phyloP scores from a whole-genome alignment of 2,888 invertebrate species.

The Lysandra coridon region DNA sequence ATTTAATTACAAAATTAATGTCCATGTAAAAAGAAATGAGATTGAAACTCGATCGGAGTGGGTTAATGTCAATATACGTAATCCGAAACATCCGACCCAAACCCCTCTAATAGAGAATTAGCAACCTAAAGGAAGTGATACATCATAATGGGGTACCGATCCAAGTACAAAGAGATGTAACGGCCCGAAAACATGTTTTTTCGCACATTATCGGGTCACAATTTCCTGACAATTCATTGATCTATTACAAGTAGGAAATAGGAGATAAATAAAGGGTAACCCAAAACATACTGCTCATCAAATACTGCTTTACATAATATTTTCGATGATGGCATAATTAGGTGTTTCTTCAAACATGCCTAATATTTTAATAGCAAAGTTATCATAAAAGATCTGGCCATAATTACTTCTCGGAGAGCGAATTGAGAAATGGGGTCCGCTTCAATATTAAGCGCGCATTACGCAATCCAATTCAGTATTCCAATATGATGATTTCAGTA shows the following conservation, averaged over 20 bases:
- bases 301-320: neutral
- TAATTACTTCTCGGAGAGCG: slow-evolving; percentile 7
- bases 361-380: neutral
- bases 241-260: slow-evolving; percentile 9
- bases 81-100: slow-evolving; percentile 65
- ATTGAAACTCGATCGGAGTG: slow-evolving; percentile 54
- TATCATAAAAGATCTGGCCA: slow-evolving; percentile 17
- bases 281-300: neutral
- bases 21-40: slow-evolving; percentile 31
- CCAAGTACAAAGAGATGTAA: slow-evolving; percentile 19
- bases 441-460: slow-evolving; percentile 1
- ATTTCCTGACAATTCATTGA: slow-evolving; percentile 1
- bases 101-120: slow-evolving; percentile 62
- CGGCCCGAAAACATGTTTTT: slow-evolving; percentile 15
- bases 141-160: slow-evolving; percentile 55
- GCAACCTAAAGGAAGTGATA: slow-evolving; percentile 62
- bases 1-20: slow-evolving; percentile 9
- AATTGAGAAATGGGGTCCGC: slow-evolving; percentile 13
- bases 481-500: neutral
- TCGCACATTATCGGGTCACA: slow-evolving; percentile 17
- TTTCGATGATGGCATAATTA: neutral
- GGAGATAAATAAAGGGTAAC: neutral
- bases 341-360: neutral
- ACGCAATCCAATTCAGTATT: neutral
- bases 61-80: slow-evolving; percentile 58